Evolutionary conservation across 2,797 vertebrate species (phyloP).

Genomic region (Sebastes flavidus): DNA sequence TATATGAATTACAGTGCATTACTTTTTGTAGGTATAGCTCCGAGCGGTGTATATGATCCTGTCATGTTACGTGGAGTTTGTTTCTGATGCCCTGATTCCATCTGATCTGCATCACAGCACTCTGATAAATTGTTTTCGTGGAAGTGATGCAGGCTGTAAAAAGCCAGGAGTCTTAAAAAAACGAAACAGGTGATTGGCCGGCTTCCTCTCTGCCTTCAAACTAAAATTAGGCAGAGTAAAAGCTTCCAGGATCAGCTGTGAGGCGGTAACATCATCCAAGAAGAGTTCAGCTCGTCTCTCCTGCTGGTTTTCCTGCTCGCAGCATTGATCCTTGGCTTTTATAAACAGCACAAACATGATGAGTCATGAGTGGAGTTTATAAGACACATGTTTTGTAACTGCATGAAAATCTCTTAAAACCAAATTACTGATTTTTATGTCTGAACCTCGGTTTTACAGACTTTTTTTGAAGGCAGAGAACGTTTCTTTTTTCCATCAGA

Average conservation of each 20-base stretch:
- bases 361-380: background rate
- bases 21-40: too few relatives aligned
- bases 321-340: background rate
- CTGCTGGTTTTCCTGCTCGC: background rate
- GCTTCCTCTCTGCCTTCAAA: constrained; percentile 44
- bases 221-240: constrained; percentile 78
- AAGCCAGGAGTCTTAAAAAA: constrained; percentile 44
- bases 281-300: constrained; percentile 29
- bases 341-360: background rate
- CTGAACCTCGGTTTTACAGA: background rate
- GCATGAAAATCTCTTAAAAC: background rate
- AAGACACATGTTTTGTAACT: background rate
- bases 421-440: background rate
- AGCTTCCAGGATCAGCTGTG: constrained; percentile 62
- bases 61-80: background rate
- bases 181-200: constrained; percentile 57
- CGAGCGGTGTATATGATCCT: too few relatives aligned
- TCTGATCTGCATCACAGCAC: constrained; percentile 10
- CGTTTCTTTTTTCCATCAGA: background rate
- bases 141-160: constrained; percentile 55
- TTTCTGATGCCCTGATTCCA: background rate
- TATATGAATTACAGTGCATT: too few relatives aligned
- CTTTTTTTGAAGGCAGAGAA: background rate
- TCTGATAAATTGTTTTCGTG: constrained; percentile 62
- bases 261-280: constrained; percentile 47